Percentiles rank a stretch among this genome's conserved stretches.
These are phyloP conservation scores for Oscheius sp. DNA, from an alignment of 2,888 invertebrate species.

Conservation along the genomic window DNA sequence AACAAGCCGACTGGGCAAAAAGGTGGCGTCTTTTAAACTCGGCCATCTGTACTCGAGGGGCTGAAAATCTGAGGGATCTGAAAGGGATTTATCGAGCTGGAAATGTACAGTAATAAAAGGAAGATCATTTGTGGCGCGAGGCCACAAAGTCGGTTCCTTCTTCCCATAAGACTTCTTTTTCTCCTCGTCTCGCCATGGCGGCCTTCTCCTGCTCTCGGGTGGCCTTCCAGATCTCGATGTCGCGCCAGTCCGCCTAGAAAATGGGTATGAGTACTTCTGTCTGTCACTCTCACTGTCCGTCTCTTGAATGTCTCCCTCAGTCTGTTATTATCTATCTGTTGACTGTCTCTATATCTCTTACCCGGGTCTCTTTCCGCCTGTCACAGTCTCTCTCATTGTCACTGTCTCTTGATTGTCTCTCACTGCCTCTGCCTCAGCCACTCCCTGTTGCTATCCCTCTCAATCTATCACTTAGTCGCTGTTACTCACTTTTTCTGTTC, in stretches of 20 bases:
- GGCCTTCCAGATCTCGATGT: slow-evolving; percentile 71
- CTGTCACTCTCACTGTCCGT: too few relatives aligned
- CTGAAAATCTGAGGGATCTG: neutral
- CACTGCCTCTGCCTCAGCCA: too few relatives aligned
- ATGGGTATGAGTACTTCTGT: neutral
- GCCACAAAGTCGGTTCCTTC: slow-evolving; percentile 69
- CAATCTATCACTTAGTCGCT: too few relatives aligned
- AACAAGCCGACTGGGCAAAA: too few relatives aligned
- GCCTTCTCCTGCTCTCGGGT: slow-evolving; percentile 67
- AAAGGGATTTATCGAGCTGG: neutral
- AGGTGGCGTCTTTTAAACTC: neutral
- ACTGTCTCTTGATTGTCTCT: too few relatives aligned
- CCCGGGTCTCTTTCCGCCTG: too few relatives aligned
- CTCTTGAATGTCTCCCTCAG: neutral
- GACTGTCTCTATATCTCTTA: too few relatives aligned
- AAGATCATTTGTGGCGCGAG: slow-evolving; percentile 48
- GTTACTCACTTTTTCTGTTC: too few relatives aligned
- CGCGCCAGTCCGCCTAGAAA: slow-evolving; percentile 67
- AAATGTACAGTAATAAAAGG: slow-evolving; percentile 14
- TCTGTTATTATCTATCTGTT: too few relatives aligned
- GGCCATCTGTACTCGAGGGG: neutral
- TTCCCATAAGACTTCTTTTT: slow-evolving; percentile 64
- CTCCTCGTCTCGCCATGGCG: slow-evolving; percentile 60
- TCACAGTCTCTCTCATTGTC: too few relatives aligned
- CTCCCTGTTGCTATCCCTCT: too few relatives aligned